These are phyloP conservation scores for Rhagologus leucostigma DNA, from an alignment of 2,113 vertebrate genomes.

Conservation along the genomic window DNA sequence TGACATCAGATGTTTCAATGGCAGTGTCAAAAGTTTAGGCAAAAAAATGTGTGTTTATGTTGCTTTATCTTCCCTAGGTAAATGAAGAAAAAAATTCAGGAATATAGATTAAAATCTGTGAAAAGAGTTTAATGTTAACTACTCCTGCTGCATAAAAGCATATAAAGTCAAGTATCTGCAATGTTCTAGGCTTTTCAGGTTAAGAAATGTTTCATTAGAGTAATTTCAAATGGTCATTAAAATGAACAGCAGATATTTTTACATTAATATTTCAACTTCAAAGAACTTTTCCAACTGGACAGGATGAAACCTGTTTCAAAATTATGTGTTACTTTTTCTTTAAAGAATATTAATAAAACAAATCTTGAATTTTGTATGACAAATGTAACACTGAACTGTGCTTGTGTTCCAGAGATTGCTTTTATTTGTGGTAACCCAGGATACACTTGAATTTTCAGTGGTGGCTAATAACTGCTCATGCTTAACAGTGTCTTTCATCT, in stretches of 20 bases:
- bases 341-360: background rate
- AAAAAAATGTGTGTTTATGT: background rate
- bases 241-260: background rate
- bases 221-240: background rate
- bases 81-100: background rate
- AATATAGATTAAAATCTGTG: background rate
- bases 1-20: background rate
- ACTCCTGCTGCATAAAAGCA: background rate
- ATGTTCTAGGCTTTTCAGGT: background rate
- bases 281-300: background rate
- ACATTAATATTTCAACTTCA: background rate
- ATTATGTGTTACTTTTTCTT: background rate
- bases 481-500: background rate
- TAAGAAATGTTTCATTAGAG: background rate
- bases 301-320: background rate
- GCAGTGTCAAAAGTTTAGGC: background rate
- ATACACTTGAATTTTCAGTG: background rate
- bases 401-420: background rate
- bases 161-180: background rate
- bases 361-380: background rate
- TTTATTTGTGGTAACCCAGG: background rate
- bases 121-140: background rate
- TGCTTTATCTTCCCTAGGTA: background rate
- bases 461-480: background rate
- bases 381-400: background rate